These are phyloP conservation scores for Patagioenas fasciata DNA, from an alignment of 2,113 vertebrate species.

Conservation along the genomic window DNA sequence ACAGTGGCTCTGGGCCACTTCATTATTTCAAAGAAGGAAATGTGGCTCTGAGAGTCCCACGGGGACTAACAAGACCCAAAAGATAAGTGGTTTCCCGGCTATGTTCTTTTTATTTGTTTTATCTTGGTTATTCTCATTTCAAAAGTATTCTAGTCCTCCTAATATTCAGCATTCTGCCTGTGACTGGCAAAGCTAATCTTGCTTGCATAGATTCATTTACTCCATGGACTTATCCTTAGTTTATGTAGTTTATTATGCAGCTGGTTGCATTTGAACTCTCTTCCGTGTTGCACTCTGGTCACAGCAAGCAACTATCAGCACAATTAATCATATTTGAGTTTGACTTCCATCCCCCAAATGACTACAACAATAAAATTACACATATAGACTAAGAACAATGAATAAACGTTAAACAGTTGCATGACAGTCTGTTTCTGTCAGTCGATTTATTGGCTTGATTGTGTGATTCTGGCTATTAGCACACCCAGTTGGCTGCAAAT, in stretches of 20 bases:
- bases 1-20: constrained; percentile 46
- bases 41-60: neutral
- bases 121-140: neutral
- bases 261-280: neutral
- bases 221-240: neutral
- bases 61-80: constrained; percentile 25
- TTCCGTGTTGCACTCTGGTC: neutral
- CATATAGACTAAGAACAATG: neutral
- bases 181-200: neutral
- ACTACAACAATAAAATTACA: neutral
- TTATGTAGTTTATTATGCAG: neutral
- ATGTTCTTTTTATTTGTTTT: constrained; percentile 25
- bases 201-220: neutral
- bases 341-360: neutral
- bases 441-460: neutral
- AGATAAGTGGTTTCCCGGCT: constrained; percentile 51
- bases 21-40: constrained; percentile 40
- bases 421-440: neutral
- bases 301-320: neutral
- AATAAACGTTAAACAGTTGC: neutral
- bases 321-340: neutral
- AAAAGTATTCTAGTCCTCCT: constrained; percentile 12
- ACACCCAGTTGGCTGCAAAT: neutral
- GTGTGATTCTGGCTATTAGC: neutral
- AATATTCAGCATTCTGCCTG: neutral